Evolutionary conservation across 2,113 vertebrate genomes (phyloP), one percentile per base, ranked within the genome.

Genomic region (Alces alces): DNA sequence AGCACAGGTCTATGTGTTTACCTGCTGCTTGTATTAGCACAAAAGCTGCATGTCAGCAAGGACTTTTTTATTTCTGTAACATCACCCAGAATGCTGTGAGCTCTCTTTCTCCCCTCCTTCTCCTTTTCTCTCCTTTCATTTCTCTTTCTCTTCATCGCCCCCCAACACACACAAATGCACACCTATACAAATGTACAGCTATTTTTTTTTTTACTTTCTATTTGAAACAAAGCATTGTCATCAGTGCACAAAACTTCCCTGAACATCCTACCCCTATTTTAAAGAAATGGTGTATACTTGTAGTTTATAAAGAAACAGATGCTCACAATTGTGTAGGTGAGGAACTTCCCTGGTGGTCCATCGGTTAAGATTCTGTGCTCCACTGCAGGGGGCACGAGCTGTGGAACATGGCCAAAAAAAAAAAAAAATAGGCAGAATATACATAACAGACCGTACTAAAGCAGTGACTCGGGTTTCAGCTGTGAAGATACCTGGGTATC

Each of bases 321-420:
- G 39, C 39, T 97, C 66, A 89, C 50, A 86, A 78, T 6, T 58
- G 14, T 43, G 70, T 14, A 14, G 70, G 36, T 43, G 70, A 39
- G 66, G n/a, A 23, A 12, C n/a, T 70, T 70, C 19, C 66, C 66
- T 70, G n/a, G 66, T 9, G 11, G 14, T 43, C 11, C 1, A 0
- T 6, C 25, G 36, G 11, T 76, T 43, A 27, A 14, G 21, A 2
- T 14, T 21, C 36, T 43, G 23, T 25, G 70, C 36, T 43, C 70
- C 36, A 27, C 36, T 43, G 36, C 36, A 76, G 4, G 23, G 12
- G 66, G 3, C 0, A 0, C 1, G 0, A 43, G 39, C 23, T 27
- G 39, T 14, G 23, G 11, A 76, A 2, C 23, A 27, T 27, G 36
- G 23, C 70, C 36, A 7, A 7, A 39, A 70, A n/a, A 33, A 64